Conservation (phyloP, 1,140 invertebrate species). For the Bemisia tabaci region DNA sequence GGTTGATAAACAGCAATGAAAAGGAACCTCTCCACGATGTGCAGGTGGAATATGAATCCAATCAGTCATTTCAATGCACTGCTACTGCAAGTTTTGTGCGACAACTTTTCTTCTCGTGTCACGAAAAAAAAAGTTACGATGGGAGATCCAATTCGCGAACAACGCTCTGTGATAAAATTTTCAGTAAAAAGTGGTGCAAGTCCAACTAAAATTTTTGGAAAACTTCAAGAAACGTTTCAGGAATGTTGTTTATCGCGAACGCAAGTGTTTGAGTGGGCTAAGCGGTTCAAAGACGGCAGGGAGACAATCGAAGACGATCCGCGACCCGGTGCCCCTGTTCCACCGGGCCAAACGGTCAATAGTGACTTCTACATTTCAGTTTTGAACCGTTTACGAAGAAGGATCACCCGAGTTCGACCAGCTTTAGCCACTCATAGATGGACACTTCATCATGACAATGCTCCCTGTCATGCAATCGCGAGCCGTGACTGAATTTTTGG, state of each 20-base stretch:
- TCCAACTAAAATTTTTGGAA: constrained; percentile 3
- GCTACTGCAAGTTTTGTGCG: too few species aligned
- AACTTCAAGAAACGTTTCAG: constrained; percentile 3
- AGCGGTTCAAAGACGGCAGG: constrained; percentile 12
- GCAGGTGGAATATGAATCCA: too few species aligned
- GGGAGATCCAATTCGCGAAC: not conserved
- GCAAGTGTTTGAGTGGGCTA: constrained; percentile 14
- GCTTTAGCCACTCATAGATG: constrained; percentile 13
- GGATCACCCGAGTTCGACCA: constrained; percentile 6
- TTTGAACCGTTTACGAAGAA: constrained; percentile 2
- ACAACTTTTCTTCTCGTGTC: too few species aligned
- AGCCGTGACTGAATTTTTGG: constrained; percentile 18
- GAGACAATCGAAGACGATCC: constrained; percentile 13
- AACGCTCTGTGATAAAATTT: constrained; percentile 9
- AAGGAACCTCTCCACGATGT: too few species aligned
- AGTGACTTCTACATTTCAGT: not conserved
- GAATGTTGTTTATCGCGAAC: constrained; percentile 8
- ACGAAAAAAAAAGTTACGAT: too few species aligned
- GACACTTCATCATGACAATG: constrained; percentile 26
- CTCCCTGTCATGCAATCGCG: constrained; percentile 20
- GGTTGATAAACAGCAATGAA: too few species aligned
- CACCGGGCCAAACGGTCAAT: not conserved
- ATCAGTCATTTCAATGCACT: too few species aligned
- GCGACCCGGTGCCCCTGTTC: not conserved
- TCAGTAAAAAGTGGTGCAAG: too few species aligned